These are phyloP conservation scores for Caprella mutica DNA, from an alignment of 2,888 invertebrate species.

Conservation along the genomic window DNA sequence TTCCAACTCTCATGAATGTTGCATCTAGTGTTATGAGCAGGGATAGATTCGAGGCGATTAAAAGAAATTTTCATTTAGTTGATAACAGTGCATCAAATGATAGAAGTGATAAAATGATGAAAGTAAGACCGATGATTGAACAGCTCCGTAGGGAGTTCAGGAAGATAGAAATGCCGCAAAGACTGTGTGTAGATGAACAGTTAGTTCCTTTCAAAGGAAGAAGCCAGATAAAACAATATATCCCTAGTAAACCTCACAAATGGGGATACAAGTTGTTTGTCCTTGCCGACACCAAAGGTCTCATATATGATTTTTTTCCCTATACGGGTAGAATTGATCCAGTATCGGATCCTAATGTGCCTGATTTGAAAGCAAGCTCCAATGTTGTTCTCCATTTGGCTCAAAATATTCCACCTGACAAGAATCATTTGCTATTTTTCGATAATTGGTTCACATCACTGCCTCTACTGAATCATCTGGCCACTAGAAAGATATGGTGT, in stretches of 20 bases:
- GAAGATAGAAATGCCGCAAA: not conserved
- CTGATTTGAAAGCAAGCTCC: constrained; percentile 6
- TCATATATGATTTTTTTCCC: constrained; percentile 9
- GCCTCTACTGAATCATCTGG: not conserved
- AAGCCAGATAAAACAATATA: constrained; percentile 6
- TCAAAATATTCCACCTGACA: not conserved
- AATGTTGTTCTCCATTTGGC: constrained; percentile 10
- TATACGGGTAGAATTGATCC: constrained; percentile 12
- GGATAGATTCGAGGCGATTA: not conserved
- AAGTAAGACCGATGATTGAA: not conserved
- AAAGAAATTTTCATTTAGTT: not conserved
- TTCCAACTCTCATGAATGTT: not conserved
- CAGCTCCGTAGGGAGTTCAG: not conserved
- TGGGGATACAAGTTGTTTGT: constrained; percentile 10
- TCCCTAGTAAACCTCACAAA: constrained; percentile 3
- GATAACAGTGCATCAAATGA: constrained; percentile 3
- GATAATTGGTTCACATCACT: not conserved
- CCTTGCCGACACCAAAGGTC: not conserved
- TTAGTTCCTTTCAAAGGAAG: constrained; percentile 6
- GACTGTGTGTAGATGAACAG: constrained; percentile 8
- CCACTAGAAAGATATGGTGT: constrained; percentile 1
- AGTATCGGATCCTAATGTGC: constrained; percentile 4
- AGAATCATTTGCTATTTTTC: not conserved
- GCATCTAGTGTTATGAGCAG: not conserved
- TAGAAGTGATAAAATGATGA: constrained; percentile 1